Conservation (phyloP, 2,888 invertebrate species). For the Matsumyia berberina region DNA sequence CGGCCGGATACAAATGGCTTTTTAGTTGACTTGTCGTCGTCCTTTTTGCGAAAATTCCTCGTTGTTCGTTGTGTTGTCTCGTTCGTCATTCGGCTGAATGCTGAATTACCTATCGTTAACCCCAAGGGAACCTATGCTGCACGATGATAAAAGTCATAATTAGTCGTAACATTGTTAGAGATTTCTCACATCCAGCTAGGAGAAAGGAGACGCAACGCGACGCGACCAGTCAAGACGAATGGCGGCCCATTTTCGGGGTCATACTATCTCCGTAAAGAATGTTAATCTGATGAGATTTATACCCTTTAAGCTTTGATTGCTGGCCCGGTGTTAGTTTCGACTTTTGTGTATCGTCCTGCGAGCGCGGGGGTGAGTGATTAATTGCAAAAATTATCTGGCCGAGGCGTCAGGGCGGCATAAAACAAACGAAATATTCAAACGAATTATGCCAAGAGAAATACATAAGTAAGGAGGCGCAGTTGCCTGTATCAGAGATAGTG, state of each 20-base stretch:
- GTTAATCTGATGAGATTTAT: conserved; percentile 72
- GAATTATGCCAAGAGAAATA: neutral
- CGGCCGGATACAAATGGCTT: conserved; percentile 70
- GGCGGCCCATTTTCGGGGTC: conserved; percentile 34
- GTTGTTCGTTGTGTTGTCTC: conserved; percentile 26
- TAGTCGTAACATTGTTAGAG: conserved; percentile 65
- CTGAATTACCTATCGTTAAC: conserved; percentile 63
- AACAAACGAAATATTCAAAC: conserved; percentile 47
- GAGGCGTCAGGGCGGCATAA: conserved; percentile 38
- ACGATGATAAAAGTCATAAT: conserved; percentile 71
- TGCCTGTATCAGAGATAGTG: neutral
- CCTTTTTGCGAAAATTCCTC: conserved; percentile 15
- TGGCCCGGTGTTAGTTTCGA: conserved; percentile 33
- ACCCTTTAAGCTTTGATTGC: conserved; percentile 63
- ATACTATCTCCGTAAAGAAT: conserved; percentile 35
- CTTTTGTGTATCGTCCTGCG: neutral
- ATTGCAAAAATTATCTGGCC: conserved; percentile 66
- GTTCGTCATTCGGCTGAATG: conserved; percentile 50
- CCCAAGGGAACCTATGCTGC: conserved; percentile 57
- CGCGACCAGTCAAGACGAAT: conserved; percentile 23
- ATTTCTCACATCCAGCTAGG: conserved; percentile 39
- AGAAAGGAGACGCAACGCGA: neutral
- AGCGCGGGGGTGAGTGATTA: conserved; percentile 54
- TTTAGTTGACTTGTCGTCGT: conserved; percentile 66
- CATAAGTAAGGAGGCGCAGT: conserved; percentile 3